Evolutionary conservation across 1,140 invertebrate species (phyloP).

Genomic region (Meloidogyne exigua): DNA sequence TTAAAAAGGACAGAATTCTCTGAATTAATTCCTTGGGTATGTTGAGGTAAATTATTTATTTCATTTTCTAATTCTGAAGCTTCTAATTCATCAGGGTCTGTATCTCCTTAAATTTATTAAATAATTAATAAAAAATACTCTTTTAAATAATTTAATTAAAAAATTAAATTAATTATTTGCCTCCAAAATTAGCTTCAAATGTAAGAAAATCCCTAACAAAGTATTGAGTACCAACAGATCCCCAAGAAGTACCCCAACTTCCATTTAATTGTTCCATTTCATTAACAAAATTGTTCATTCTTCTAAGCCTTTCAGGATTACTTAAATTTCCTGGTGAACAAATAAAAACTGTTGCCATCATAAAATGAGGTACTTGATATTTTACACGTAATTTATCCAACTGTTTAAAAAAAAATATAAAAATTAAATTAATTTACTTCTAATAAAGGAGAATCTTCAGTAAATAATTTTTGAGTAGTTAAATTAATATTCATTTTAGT

Average conservation of each 20-base stretch:
- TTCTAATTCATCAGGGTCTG: slow-evolving; percentile 14
- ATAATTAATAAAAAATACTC: too few relatives aligned
- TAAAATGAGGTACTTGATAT: slow-evolving; percentile 61
- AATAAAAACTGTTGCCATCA: slow-evolving; percentile 61
- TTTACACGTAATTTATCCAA: slow-evolving; percentile 59
- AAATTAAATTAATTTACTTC: slow-evolving; percentile 10
- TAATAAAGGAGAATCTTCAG: slow-evolving; percentile 56
- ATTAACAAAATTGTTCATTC: slow-evolving; percentile 54
- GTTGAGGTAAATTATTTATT: background rate
- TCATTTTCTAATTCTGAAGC: slow-evolving; percentile 12
- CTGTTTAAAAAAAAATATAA: slow-evolving; percentile 28
- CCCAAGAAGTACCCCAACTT: slow-evolving; percentile 50
- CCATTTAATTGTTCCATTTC: slow-evolving; percentile 57
- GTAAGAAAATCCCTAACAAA: slow-evolving; percentile 57
- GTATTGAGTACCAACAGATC: slow-evolving; percentile 59
- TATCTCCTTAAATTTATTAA: background rate
- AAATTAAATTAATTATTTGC: slow-evolving; percentile 13
- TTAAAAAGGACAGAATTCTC: slow-evolving; percentile 33
- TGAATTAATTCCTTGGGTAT: background rate
- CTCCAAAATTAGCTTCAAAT: slow-evolving; percentile 51
- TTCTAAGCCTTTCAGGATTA: slow-evolving; percentile 47
- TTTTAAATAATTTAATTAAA: background rate
- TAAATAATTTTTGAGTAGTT: slow-evolving; percentile 58
- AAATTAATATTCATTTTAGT: slow-evolving; percentile 61
- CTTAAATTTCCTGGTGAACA: slow-evolving; percentile 59